These are phyloP conservation scores for Cyclargus thomasi DNA, from an alignment of 1,140 invertebrate species.

Conservation along the genomic window DNA sequence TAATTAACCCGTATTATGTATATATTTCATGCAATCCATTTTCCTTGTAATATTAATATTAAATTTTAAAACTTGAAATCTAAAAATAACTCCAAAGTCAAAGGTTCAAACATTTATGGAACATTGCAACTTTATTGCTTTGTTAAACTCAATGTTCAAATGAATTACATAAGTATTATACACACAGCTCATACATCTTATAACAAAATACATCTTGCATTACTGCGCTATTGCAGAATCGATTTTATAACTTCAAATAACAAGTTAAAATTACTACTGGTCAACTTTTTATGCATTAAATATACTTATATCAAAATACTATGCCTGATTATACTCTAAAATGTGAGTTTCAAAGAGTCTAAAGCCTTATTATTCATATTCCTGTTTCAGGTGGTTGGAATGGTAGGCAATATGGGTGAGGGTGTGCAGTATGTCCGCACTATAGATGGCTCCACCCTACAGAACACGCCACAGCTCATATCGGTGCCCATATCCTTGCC, in stretches of 20 bases:
- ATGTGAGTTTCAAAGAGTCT: neutral
- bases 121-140: neutral
- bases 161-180: too few relatives aligned
- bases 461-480: slow-evolving; percentile 76
- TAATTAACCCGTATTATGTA: too few relatives aligned
- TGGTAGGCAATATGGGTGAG: slow-evolving; percentile 77
- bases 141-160: neutral
- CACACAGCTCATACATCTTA: too few relatives aligned
- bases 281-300: too few relatives aligned
- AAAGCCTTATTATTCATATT: neutral
- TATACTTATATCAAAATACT: too few relatives aligned
- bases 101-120: neutral
- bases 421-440: slow-evolving; percentile 85
- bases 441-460: slow-evolving; percentile 77
- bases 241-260: too few relatives aligned
- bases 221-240: too few relatives aligned
- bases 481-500: slow-evolving; percentile 85
- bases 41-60: neutral
- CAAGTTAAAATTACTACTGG: too few relatives aligned
- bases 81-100: neutral
- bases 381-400: slow-evolving; percentile 50
- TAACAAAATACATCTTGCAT: too few relatives aligned
- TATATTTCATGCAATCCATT: too few relatives aligned
- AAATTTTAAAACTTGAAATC: too few relatives aligned
- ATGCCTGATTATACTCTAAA: too few relatives aligned